phyloP scores from a whole-genome alignment of 2,797 vertebrate genomes.

The Phoeniculus purpureus region DNA sequence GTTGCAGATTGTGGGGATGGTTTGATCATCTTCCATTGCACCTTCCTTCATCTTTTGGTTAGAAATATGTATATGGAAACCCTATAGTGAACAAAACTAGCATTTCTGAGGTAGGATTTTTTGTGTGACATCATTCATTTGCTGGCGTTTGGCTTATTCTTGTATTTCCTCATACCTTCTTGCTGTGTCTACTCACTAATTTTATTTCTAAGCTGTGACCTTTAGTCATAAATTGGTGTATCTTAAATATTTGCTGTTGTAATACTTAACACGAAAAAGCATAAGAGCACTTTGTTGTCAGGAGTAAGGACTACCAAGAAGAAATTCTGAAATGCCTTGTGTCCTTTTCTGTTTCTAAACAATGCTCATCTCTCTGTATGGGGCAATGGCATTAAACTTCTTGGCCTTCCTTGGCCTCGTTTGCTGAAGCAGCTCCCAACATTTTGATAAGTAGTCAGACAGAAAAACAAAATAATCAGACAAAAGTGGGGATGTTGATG shows the following conservation, averaged over 20 bases:
- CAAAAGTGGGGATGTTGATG: background rate
- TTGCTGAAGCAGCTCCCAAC: background rate
- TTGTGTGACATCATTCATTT: background rate
- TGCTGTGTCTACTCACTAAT: background rate
- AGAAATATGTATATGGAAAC: background rate
- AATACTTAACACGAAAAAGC: background rate
- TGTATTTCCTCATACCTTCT: background rate
- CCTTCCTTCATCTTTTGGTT: background rate
- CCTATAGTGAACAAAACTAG: background rate
- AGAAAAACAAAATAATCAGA: too few relatives aligned
- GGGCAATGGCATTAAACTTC: background rate
- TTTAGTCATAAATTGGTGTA: too few relatives aligned
- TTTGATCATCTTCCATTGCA: background rate
- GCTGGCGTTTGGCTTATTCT: background rate
- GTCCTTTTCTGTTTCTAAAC: background rate
- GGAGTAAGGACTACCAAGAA: background rate
- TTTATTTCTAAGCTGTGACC: background rate
- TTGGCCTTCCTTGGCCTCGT: background rate
- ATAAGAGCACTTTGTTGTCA: background rate
- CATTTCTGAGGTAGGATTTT: background rate
- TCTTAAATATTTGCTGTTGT: background rate
- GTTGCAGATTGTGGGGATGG: too few relatives aligned
- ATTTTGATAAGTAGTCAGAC: background rate
- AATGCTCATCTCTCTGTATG: background rate
- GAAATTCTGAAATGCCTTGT: background rate